phyloP scores from a whole-genome alignment of 2,797 vertebrate genomes.

The Danio jaintianensis region DNA sequence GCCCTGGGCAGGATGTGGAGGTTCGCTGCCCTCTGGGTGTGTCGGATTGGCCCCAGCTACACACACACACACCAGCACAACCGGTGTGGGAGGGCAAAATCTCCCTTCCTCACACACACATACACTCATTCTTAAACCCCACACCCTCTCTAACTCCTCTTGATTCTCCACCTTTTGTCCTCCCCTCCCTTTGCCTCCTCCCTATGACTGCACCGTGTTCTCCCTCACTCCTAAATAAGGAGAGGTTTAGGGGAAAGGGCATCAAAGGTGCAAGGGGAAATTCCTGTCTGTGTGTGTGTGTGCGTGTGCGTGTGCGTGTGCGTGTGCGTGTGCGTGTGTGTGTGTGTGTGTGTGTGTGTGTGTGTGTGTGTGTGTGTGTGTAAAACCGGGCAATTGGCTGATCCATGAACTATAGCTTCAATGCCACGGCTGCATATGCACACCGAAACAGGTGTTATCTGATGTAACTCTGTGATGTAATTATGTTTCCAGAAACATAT shows the following conservation, averaged over 20 bases:
- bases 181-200: slow-evolving; percentile 59
- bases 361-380: slow-evolving; percentile 4
- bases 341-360: slow-evolving; percentile 1
- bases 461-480: neutral
- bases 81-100: slow-evolving; percentile 80
- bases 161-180: slow-evolving; percentile 66
- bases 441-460: slow-evolving; percentile 16
- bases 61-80: slow-evolving; percentile 67
- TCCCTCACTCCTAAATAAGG: slow-evolving; percentile 46
- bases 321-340: too few species aligned
- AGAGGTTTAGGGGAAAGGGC: slow-evolving; percentile 46
- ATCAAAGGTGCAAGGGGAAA: slow-evolving; percentile 29
- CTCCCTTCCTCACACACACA: slow-evolving; percentile 77
- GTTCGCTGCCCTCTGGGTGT: slow-evolving; percentile 81
- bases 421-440: neutral
- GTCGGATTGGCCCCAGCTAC: slow-evolving; percentile 71
- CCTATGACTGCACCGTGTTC: slow-evolving; percentile 34
- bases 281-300: slow-evolving; percentile 13
- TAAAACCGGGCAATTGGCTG: slow-evolving; percentile 12
- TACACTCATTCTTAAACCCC: slow-evolving; percentile 62
- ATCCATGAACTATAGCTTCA: neutral
- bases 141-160: slow-evolving; percentile 71
- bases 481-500: too few species aligned
- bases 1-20: slow-evolving; percentile 82
- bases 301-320: too few species aligned